Base-by-base conservation (phyloP, 1,140 invertebrate species). In the Archegozetes longisetosus region DNA sequence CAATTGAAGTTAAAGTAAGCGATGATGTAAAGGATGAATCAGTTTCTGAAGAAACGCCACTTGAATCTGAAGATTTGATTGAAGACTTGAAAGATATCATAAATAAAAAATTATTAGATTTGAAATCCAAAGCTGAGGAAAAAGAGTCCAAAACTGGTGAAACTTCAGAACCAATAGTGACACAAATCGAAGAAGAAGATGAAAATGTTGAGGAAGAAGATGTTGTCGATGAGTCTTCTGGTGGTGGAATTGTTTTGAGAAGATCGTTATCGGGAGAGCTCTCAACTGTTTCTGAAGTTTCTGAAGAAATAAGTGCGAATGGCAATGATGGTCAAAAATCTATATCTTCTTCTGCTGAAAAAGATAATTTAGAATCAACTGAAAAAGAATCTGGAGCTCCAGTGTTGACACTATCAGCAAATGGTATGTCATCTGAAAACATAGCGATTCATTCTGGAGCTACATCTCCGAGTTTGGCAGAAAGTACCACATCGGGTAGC, bases 401-500 rank as follows among this genome's bases (percentile, higher is more conserved):
- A 17, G 27, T 27, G 2, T 1, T 54, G 1, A 26, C 50, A 6
- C 20, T 28, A 46, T 58, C 14, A 59, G 50, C n/a, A 17, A 14
- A 23, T 25, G 61, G 60, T 2, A 55, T 58, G 14, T 65, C 61
- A 12, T 65, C 64, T 20, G 62, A 63, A 25, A 61, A 61, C 47
- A 58, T 28, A 52, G 22, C 50, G 6, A 25, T 64, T 17, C 58
- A 55, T n/a, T 61, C 65, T 2, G 63, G 61, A 23, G 58, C 65
- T 22, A 61, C 68, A 2, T 67, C 68, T n/a, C 66, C 67, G 14
- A 62, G 64, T 52, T 26, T 47, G 13, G 61, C 55, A n/a, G 68
- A 69, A 52, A 70, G 68, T 22, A 69, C 68, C 17, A 70, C 68
- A 23, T 70, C 68, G 2, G 68, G 68, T 2, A 68, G 66, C 48